Percentiles rank a stretch among this genome's conserved stretches.
phyloP scores from a whole-genome alignment of 2,113 vertebrate genomes.

The Melanerpes aurifrons region DNA sequence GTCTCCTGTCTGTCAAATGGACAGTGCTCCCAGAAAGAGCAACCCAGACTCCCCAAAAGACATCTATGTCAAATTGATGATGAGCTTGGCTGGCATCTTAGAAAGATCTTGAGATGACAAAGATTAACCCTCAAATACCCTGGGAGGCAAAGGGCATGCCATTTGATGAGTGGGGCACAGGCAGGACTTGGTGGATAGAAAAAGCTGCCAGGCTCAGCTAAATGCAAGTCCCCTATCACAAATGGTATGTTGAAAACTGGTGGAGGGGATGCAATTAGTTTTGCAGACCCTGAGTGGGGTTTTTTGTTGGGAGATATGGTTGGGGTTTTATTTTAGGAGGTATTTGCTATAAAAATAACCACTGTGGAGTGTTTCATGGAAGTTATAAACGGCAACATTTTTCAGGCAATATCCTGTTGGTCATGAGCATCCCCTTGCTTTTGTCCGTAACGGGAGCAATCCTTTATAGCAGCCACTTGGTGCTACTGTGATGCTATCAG shows the following conservation, averaged over 20 bases:
- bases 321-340: background rate
- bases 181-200: background rate
- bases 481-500: background rate
- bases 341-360: background rate
- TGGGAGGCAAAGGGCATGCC: conserved; percentile 44
- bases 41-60: conserved; percentile 76
- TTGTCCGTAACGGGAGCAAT: background rate
- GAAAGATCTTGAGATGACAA: conserved; percentile 65
- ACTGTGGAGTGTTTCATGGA: too few species aligned
- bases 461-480: background rate
- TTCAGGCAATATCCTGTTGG: background rate
- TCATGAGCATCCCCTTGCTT: background rate
- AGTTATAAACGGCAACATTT: rapidly evolving
- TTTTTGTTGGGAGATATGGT: background rate
- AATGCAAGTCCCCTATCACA: background rate
- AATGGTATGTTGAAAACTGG: background rate
- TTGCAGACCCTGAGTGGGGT: background rate
- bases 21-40: conserved; percentile 69
- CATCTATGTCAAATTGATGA: conserved; percentile 75
- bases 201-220: background rate
- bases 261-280: background rate
- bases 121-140: conserved; percentile 70
- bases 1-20: conserved; percentile 68
- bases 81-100: conserved; percentile 74
- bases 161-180: conserved; percentile 35